phyloP scores from a whole-genome alignment of 2,888 invertebrate species.

The Scaptomyza flava region DNA sequence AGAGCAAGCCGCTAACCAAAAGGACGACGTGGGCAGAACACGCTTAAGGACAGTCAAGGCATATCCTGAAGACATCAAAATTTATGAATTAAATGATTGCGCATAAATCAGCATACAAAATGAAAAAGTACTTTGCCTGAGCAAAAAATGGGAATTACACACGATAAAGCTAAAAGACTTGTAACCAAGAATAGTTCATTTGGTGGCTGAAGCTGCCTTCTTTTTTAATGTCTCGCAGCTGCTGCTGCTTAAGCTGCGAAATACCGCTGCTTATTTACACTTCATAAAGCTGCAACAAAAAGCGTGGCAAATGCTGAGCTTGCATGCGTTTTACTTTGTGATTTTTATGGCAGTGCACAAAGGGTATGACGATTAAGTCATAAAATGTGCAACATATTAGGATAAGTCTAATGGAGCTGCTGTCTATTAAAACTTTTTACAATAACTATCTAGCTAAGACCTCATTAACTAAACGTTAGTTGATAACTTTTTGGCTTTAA shows the following conservation, averaged over 20 bases:
- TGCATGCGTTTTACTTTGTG: conserved; percentile 20
- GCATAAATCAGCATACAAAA: conserved; percentile 69
- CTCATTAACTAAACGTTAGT: no score
- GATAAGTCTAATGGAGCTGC: background rate
- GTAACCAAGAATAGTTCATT: conserved; percentile 17
- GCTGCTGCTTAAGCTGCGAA: conserved; percentile 56
- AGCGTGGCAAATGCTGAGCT: conserved; percentile 22
- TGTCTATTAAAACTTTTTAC: background rate
- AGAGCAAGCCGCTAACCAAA: conserved; percentile 24
- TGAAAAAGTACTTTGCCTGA: conserved; percentile 53
- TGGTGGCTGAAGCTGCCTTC: conserved; percentile 1
- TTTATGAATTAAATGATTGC: conserved; percentile 77
- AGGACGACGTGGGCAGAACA: conserved; percentile 9
- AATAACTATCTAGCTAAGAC: background rate
- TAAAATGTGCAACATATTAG: background rate
- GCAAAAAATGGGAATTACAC: conserved; percentile 1
- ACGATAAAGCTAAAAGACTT: conserved; percentile 42
- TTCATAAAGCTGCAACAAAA: conserved; percentile 68
- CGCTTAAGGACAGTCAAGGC: conserved; percentile 1
- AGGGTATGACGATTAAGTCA: background rate
- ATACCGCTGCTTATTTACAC: conserved; percentile 74
- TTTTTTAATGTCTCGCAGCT: background rate
- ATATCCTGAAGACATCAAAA: conserved; percentile 45
- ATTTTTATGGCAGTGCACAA: background rate
- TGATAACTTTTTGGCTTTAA: background rate